phyloP scores from a whole-genome alignment of 1,140 invertebrate genomes.

The Aporrectodea caliginosa region DNA sequence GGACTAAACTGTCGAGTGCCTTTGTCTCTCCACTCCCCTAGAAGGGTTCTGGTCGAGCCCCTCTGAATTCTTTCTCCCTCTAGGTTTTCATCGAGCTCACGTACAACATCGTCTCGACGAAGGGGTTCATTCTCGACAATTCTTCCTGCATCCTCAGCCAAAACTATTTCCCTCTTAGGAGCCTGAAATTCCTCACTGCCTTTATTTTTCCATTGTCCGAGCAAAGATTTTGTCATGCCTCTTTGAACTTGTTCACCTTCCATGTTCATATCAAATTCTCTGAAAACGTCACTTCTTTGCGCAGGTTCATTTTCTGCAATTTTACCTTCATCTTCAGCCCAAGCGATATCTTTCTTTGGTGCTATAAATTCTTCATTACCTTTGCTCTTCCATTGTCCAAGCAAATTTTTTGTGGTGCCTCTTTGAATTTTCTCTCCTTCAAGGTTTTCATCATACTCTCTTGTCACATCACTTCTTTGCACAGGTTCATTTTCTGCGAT shows the following conservation, averaged over 20 bases:
- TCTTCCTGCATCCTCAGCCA: conserved; percentile 20
- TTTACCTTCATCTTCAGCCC: conserved; percentile 8
- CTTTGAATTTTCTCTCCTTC: conserved; percentile 9
- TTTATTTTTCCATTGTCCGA: conserved; percentile 11
- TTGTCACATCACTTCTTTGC: conserved; percentile 21
- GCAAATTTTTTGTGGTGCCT: conserved; percentile 15
- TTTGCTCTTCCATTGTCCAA: conserved; percentile 16
- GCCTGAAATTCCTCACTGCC: background rate
- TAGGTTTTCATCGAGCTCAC: conserved; percentile 6
- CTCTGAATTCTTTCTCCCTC: conserved; percentile 2
- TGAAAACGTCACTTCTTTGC: conserved; percentile 10
- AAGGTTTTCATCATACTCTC: conserved; percentile 10
- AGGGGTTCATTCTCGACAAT: conserved; percentile 17
- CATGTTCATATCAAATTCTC: background rate
- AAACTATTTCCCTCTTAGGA: conserved; percentile 14
- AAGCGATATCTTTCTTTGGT: background rate
- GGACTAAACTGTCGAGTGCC: background rate
- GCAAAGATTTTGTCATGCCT: background rate
- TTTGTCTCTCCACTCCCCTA: background rate
- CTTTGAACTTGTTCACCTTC: conserved; percentile 11
- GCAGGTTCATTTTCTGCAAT: conserved; percentile 26
- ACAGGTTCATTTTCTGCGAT: conserved; percentile 22
- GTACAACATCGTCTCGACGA: background rate
- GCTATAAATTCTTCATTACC: background rate
- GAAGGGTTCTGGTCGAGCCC: conserved; percentile 5